Evolutionary conservation across 2,888 invertebrate species (phyloP), one percentile per base, ranked within the genome.

Genomic region (Epirrhoe alternata): DNA sequence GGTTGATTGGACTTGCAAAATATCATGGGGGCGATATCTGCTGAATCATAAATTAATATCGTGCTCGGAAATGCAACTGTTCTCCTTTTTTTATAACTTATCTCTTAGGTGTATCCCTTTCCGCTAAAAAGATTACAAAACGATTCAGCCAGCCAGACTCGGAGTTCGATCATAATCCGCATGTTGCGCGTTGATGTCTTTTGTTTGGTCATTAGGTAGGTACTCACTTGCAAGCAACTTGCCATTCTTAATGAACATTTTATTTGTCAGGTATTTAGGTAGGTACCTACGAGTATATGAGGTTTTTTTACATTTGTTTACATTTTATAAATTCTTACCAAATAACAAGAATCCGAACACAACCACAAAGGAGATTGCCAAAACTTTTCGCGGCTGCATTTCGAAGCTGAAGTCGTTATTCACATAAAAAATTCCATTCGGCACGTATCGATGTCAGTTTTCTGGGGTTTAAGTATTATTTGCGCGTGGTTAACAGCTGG

Each of bases 291-390:
- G n/a, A n/a, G n/a, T n/a, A n/a, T n/a, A 24, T 24, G 24, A 47
- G 16, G 5, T 47, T 14, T 1, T 1, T 14, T 14, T 14, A 47
- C 5, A 6, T 6, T 47, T 14, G 14, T 47, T 47, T 6, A 42
- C 38, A 12, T 16, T 17, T 17, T 24, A 38, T n/a, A 31, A 10
- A 38, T 31, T 14, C 80, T 81, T 77, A 87, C 87, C 86, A 63
- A 77, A 69, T 69, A 77, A 74, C 35, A 83, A 73, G 69, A 76
- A 77, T 75, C 84, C 86, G 64, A 82, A 60, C 56, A 77, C 69
- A 64, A 81, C 47, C 72, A 80, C 72, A 49, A 74, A 70, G 61
- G 76, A 65, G 60, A 81, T 68, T 55, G 74, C 63, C 33, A 81
- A 68, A 74, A 76, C 61, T 61, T 79, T 77, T 58, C 61, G 72